Percentiles rank a stretch among this genome's conserved stretches.
Conservation (phyloP, 2,113 vertebrate species). For the Pseudolaguvia tuberculata region DNA sequence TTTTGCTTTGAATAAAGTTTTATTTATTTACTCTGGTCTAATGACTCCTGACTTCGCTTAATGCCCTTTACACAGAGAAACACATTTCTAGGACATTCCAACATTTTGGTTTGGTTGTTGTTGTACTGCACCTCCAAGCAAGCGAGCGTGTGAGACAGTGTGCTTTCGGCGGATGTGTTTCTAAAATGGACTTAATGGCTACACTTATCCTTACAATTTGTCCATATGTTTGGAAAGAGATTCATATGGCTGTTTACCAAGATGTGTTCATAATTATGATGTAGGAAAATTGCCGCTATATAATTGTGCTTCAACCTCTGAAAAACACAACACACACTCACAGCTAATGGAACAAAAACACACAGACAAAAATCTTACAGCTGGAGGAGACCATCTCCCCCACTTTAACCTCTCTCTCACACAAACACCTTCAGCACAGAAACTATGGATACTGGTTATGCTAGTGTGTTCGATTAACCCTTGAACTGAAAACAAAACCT, state of each 20-base stretch:
- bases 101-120: constrained; percentile 27
- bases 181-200: constrained; percentile 63
- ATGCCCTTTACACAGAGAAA: constrained; percentile 28
- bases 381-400: constrained; percentile 7
- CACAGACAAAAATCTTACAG: constrained; percentile 37
- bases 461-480: too few relatives aligned
- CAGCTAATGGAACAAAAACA: constrained; percentile 42
- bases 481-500: not conserved
- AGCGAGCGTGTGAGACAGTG: constrained; percentile 28
- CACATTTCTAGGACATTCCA: constrained; percentile 49
- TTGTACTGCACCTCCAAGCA: constrained; percentile 13
- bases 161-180: constrained; percentile 51
- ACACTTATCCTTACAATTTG: constrained; percentile 64
- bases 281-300: constrained; percentile 56
- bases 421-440: too few relatives aligned
- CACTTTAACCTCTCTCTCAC: too few relatives aligned
- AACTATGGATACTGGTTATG: not conserved
- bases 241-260: constrained; percentile 61
- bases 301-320: constrained; percentile 62
- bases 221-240: constrained; percentile 61
- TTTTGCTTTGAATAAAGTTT: constrained; percentile 42
- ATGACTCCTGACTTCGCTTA: constrained; percentile 26
- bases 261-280: constrained; percentile 57
- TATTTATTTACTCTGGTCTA: not conserved
- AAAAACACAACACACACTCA: constrained; percentile 28